phyloP scores from a whole-genome alignment of 2,888 invertebrate genomes.

The Drosophila buzzatii region DNA sequence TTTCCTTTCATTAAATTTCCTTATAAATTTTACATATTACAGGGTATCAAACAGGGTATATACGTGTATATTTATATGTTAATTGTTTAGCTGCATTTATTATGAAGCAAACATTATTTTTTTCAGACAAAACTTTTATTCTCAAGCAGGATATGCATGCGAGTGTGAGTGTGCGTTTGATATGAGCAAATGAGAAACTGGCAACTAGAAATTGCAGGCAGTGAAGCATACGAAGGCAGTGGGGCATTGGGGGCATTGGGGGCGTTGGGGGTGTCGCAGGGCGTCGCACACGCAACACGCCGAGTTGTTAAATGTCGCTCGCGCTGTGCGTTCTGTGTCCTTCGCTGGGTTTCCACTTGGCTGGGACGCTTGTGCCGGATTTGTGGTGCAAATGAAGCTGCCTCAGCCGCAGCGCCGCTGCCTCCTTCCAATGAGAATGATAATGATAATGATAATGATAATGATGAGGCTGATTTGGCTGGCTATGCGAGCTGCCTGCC shows the following conservation, averaged over 20 bases:
- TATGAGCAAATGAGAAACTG: constrained; percentile 46
- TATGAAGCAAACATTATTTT: not conserved
- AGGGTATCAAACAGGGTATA: too few relatives aligned
- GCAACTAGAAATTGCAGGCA: constrained; percentile 27
- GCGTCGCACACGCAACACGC: constrained; percentile 41
- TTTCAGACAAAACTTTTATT: not conserved
- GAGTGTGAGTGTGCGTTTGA: not conserved
- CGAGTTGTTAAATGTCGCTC: constrained; percentile 37
- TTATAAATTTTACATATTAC: too few relatives aligned
- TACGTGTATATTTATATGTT: not conserved
- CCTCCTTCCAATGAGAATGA: constrained; percentile 36
- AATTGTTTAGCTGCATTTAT: constrained; percentile 4
- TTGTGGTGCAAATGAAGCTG: constrained; percentile 60
- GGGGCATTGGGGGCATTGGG: not conserved
- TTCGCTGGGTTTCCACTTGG: constrained; percentile 43
- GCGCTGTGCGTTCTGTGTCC: constrained; percentile 9
- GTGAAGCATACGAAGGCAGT: not conserved
- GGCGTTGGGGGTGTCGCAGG: not conserved
- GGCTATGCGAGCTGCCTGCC: constrained; percentile 28
- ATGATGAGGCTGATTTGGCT: constrained; percentile 76
- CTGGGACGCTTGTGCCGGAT: constrained; percentile 33
- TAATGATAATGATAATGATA: constrained; percentile 50
- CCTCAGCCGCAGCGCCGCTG: not conserved
- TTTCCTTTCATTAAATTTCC: not conserved
- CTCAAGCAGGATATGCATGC: not conserved